A percentile compares a stretch with the other conserved stretches of the same genome.
phyloP scores from a whole-genome alignment of 2,113 vertebrate species.

The Nothoprocta perdicaria region DNA sequence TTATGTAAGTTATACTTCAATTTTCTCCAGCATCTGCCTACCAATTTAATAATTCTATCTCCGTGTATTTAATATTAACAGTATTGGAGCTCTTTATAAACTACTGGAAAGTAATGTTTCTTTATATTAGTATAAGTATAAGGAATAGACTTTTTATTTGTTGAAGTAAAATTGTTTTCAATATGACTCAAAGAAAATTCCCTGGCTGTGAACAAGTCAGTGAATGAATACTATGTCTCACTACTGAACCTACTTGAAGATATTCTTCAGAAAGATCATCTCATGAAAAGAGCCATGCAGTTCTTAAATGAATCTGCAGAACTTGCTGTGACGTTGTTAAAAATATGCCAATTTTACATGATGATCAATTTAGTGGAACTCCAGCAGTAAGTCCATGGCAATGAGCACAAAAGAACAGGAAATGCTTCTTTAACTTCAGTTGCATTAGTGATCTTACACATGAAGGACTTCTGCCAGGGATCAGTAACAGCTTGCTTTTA shows the following conservation, averaged over 20 bases:
- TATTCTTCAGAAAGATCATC: conserved; percentile 13
- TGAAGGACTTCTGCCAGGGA: conserved; percentile 16
- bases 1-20: not conserved
- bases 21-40: not conserved
- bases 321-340: conserved; percentile 51
- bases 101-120: conserved; percentile 2
- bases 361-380: conserved; percentile 13
- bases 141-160: conserved; percentile 12
- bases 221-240: conserved; percentile 26
- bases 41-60: not conserved
- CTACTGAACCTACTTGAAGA: not conserved
- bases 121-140: not conserved
- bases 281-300: not conserved
- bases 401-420: conserved; percentile 13
- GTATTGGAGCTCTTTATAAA: not conserved
- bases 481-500: conserved; percentile 4
- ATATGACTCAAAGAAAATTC: conserved; percentile 39
- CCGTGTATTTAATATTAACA: not conserved
- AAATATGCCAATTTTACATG: conserved; percentile 38
- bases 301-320: conserved; percentile 42
- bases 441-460: conserved; percentile 38
- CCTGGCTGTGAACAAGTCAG: conserved; percentile 20
- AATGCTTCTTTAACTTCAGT: conserved; percentile 49
- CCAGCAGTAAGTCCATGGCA: not conserved
- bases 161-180: conserved; percentile 50